These are phyloP conservation scores for Gobio occitaniae DNA, from an alignment of 2,797 vertebrate genomes.

Conservation along the genomic window DNA sequence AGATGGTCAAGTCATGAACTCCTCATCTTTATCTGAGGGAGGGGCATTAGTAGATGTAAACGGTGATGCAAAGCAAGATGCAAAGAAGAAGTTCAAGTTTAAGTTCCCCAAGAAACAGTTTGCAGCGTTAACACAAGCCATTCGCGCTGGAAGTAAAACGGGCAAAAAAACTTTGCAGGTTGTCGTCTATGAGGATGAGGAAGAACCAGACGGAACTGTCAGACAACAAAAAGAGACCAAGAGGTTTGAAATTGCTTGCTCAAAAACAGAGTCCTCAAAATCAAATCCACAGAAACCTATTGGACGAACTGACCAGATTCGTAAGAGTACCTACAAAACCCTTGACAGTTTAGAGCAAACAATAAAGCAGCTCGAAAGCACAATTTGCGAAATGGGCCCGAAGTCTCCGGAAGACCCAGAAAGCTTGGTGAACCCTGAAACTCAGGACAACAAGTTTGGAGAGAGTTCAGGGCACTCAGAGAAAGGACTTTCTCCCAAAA, in stretches of 20 bases:
- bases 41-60: slow-evolving; percentile 63
- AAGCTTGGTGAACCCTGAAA: not conserved
- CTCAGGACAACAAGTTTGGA: slow-evolving; percentile 68
- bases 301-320: slow-evolving; percentile 89
- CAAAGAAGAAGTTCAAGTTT: slow-evolving; percentile 97
- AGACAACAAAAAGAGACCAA: slow-evolving; percentile 91
- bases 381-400: slow-evolving; percentile 97
- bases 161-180: slow-evolving; percentile 98
- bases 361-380: slow-evolving; percentile 95
- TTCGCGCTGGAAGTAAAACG: slow-evolving; percentile 91
- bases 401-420: slow-evolving; percentile 59
- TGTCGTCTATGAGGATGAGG: slow-evolving; percentile 96
- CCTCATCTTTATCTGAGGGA: slow-evolving; percentile 33
- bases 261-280: slow-evolving; percentile 65
- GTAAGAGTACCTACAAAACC: slow-evolving; percentile 93
- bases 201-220: slow-evolving; percentile 89
- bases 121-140: slow-evolving; percentile 91
- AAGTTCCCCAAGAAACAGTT: slow-evolving; percentile 98
- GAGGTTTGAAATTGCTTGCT: slow-evolving; percentile 86
- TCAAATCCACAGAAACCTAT: slow-evolving; percentile 51
- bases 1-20: slow-evolving; percentile 21
- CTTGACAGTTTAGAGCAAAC: slow-evolving; percentile 98
- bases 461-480: slow-evolving; percentile 58
- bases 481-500: slow-evolving; percentile 71
- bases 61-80: slow-evolving; percentile 82